A percentile compares a stretch with the other conserved stretches of the same genome.
phyloP scores from a whole-genome alignment of 2,888 invertebrate species.

The Hermodice carunculata region DNA sequence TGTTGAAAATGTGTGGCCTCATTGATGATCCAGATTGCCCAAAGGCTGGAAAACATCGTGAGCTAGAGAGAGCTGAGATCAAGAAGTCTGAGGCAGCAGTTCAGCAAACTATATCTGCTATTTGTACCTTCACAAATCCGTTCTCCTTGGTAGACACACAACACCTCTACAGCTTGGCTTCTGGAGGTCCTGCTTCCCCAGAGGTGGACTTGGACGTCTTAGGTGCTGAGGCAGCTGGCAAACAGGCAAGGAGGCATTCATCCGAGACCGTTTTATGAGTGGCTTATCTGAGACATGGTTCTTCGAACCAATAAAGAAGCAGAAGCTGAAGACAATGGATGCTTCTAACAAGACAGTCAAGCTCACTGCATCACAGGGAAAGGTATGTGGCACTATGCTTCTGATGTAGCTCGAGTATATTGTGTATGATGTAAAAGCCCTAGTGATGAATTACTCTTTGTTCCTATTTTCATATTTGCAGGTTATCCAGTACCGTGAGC shows the following conservation, averaged over 20 bases:
- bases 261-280: constrained; percentile 6
- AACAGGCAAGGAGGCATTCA: constrained; percentile 6
- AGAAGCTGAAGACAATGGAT: constrained; percentile 23
- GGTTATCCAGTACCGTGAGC: constrained; percentile 15
- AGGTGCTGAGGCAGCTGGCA: constrained; percentile 9
- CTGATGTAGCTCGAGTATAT: no score
- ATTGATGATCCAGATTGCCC: constrained; percentile 17
- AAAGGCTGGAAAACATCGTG: constrained; percentile 9
- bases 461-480: no score
- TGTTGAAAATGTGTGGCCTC: constrained; percentile 2
- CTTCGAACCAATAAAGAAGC: constrained; percentile 20
- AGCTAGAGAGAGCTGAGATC: constrained; percentile 16
- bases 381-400: no score
- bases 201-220: constrained; percentile 18
- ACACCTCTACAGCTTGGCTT: constrained; percentile 27
- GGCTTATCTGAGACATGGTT: not conserved
- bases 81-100: constrained; percentile 27
- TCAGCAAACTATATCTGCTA: constrained; percentile 11
- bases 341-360: constrained; percentile 20
- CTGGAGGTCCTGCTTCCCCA: constrained; percentile 20
- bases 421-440: no score
- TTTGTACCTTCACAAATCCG: constrained; percentile 30
- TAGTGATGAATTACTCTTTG: no score
- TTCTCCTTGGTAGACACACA: constrained; percentile 21
- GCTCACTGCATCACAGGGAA: constrained; percentile 27